A percentile compares a stretch with the other conserved stretches of the same genome.
Evolutionary conservation across 2,888 invertebrate genomes (phyloP).

Genomic region (Xestia rhomboidea): DNA sequence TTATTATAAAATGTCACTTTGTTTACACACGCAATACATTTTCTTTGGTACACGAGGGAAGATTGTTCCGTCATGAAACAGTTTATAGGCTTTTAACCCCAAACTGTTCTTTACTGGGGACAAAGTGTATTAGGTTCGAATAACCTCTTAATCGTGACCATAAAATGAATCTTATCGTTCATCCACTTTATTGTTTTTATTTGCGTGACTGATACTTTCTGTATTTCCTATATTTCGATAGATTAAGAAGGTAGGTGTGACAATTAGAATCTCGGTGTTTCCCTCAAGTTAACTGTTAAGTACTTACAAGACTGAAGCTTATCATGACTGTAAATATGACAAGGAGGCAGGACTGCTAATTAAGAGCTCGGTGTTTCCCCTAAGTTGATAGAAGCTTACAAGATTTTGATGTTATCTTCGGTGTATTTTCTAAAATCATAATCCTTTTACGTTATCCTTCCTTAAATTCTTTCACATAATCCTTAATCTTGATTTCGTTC

Average conservation of each 20-base stretch:
- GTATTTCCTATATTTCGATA: conserved; percentile 8
- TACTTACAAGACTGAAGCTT: neutral
- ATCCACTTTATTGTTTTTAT: conserved; percentile 21
- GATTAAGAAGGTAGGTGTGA: neutral
- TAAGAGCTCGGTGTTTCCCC: neutral
- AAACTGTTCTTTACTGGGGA: conserved; percentile 11
- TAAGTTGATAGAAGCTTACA: neutral
- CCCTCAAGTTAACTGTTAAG: neutral
- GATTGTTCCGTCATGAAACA: conserved; percentile 11
- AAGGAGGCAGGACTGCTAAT: neutral
- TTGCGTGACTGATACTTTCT: conserved; percentile 24
- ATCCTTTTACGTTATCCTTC: neutral
- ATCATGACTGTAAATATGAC: neutral
- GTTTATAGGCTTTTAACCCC: conserved; percentile 34
- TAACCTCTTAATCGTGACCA: conserved; percentile 15
- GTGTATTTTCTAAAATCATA: neutral
- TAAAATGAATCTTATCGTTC: conserved; percentile 30
- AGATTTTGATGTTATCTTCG: neutral
- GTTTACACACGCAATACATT: conserved; percentile 8
- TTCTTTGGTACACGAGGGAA: conserved; percentile 11
- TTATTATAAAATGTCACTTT: neutral
- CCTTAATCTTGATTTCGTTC: neutral
- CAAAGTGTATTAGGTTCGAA: conserved; percentile 6
- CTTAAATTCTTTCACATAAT: neutral
- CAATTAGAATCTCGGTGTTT: neutral